Evolutionary conservation across 2,113 vertebrate genomes (phyloP).

Genomic region (Pterocles orientalis): DNA sequence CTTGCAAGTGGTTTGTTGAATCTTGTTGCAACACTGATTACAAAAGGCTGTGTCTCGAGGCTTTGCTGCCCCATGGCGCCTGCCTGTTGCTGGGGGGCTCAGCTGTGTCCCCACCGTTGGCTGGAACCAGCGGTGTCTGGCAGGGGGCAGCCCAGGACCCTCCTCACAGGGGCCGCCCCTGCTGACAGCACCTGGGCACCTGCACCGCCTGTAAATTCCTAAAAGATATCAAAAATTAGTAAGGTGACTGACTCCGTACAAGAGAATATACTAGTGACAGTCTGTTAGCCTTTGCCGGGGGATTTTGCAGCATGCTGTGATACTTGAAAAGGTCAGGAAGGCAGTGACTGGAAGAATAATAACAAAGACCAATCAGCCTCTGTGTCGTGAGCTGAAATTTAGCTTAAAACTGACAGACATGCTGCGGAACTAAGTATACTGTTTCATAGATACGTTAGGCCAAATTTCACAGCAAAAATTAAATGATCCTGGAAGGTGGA

Average conservation of each 20-base stretch:
- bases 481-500: background rate
- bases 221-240: background rate
- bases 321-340: background rate
- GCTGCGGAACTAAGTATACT: background rate
- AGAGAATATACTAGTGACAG: too few relatives aligned
- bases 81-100: accelerated
- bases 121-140: background rate
- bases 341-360: background rate
- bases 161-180: background rate
- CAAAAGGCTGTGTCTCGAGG: background rate
- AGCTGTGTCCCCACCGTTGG: too few relatives aligned
- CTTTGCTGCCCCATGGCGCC: accelerated
- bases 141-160: background rate
- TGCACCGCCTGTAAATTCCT: background rate
- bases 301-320: background rate
- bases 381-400: background rate
- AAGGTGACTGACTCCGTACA: background rate
- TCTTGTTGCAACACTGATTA: background rate
- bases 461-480: background rate
- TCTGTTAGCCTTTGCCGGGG: accelerated
- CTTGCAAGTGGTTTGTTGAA: background rate
- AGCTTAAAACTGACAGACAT: background rate
- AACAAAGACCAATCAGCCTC: background rate
- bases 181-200: background rate
- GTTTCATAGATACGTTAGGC: background rate